Evolutionary conservation across 30 jellyfish, hydroid and myxozoan genomes (phyloP).

Genomic region (Aurelia coerulea): DNA sequence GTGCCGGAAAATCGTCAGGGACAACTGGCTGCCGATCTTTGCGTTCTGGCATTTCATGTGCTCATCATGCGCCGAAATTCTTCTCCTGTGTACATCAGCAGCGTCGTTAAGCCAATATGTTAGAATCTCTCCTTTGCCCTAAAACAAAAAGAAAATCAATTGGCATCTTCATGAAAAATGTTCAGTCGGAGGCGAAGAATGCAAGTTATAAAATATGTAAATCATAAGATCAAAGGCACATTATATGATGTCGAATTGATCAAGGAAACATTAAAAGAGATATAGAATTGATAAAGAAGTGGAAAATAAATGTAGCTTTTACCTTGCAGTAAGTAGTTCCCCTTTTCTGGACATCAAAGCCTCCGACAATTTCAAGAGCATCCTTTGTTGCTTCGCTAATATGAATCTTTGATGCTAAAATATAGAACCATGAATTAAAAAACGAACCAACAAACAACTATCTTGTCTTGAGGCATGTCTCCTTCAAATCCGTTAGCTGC

Average conservation of each 20-base stretch:
- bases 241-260: too few species aligned
- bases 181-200: neutral
- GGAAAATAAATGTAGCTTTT: neutral
- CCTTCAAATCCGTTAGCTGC: too few species aligned
- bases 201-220: neutral
- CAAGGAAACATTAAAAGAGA: too few species aligned
- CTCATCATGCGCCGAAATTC: conserved; percentile 21
- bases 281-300: too few species aligned
- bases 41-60: conserved; percentile 1
- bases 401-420: conserved; percentile 79
- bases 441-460: too few species aligned
- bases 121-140: conserved; percentile 85
- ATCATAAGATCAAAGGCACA: too few species aligned
- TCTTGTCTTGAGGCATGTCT: too few species aligned
- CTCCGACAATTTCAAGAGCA: conserved; percentile 63
- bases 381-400: conserved; percentile 78
- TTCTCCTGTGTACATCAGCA: conserved; percentile 35
- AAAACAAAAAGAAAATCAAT: neutral
- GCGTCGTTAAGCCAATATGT: conserved; percentile 78
- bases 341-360: conserved; percentile 69
- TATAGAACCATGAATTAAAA: too few species aligned
- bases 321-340: conserved; percentile 87
- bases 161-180: neutral
- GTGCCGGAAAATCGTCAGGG: conserved; percentile 36
- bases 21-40: conserved; percentile 16